These are phyloP conservation scores for Eulemur macaco DNA, from an alignment of 2,113 vertebrate genomes.

Conservation along the genomic window DNA sequence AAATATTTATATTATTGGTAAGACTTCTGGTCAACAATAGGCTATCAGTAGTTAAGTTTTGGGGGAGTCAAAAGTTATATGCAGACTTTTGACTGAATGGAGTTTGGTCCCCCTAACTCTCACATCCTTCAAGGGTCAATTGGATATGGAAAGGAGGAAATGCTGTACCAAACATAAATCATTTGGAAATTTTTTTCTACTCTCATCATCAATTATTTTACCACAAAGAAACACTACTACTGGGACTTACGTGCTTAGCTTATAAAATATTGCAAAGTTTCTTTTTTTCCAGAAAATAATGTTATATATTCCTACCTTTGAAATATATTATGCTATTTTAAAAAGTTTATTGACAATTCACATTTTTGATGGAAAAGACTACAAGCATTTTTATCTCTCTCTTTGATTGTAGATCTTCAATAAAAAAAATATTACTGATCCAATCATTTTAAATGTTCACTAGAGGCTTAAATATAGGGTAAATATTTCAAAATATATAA, in stretches of 20 bases:
- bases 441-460: background rate
- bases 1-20: background rate
- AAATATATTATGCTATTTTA: background rate
- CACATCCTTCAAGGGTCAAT: background rate
- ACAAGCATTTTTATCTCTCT: background rate
- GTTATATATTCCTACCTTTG: background rate
- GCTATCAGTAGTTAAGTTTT: background rate
- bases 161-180: background rate
- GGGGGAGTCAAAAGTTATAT: background rate
- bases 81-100: background rate
- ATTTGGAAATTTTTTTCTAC: background rate
- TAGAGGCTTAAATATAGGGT: background rate
- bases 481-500: background rate
- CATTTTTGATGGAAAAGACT: background rate
- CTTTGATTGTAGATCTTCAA: background rate
- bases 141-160: background rate
- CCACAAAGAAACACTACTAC: background rate
- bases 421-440: background rate
- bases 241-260: background rate
- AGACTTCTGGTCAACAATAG: background rate
- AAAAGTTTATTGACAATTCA: background rate
- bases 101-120: accelerated
- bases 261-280: background rate
- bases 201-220: background rate
- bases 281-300: background rate